Evolutionary conservation across 2,113 vertebrate genomes (phyloP).

Genomic region (Oryzias woworae): DNA sequence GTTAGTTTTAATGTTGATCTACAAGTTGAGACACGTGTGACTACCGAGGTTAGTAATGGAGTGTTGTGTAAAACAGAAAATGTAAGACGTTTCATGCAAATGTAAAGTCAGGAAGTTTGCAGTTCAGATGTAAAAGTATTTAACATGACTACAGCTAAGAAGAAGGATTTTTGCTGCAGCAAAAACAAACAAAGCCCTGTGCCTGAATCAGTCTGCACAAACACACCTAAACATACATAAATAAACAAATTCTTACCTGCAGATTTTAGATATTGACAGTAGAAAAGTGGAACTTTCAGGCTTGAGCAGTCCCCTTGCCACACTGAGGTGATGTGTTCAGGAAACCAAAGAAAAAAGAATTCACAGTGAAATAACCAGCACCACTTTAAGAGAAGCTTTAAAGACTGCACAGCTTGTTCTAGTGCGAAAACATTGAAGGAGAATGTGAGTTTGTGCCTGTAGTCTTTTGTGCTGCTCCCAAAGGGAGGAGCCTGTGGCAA

Average conservation of each 20-base stretch:
- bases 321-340: slow-evolving; percentile 31
- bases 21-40: slow-evolving; percentile 24
- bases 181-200: slow-evolving; percentile 13
- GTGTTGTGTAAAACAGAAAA: neutral
- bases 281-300: slow-evolving; percentile 9
- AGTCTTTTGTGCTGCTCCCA: slow-evolving; percentile 23
- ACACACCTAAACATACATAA: neutral
- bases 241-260: slow-evolving; percentile 32
- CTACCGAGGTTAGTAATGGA: neutral
- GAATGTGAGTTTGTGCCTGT: slow-evolving; percentile 10
- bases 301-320: neutral
- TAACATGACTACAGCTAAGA: slow-evolving; percentile 4
- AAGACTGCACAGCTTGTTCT: neutral
- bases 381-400: neutral
- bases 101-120: neutral
- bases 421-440: slow-evolving; percentile 3
- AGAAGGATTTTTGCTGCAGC: neutral
- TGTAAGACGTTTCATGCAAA: neutral
- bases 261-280: slow-evolving; percentile 2
- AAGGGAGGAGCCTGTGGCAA: slow-evolving; percentile 38
- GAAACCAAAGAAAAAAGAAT: slow-evolving; percentile 10
- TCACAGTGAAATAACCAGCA: neutral
- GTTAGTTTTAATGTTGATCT: neutral
- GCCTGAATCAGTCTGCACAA: neutral
- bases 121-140: slow-evolving; percentile 4